Base-by-base conservation (phyloP, 2,113 vertebrate genomes). In the Micronycteris hirsuta region DNA sequence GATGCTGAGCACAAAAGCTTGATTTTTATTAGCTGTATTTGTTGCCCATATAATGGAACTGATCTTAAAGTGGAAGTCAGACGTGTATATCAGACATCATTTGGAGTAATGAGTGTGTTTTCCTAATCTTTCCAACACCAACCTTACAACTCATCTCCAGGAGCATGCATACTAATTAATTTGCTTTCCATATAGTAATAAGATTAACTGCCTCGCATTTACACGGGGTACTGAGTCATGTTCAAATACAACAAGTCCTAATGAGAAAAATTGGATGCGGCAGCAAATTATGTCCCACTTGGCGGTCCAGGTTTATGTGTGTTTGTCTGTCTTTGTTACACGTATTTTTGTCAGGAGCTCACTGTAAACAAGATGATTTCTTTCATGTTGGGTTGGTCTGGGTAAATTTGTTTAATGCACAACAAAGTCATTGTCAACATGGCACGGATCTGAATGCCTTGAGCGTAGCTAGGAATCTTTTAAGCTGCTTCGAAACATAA, bases 111-210 rank as follows among this genome's bases (percentile, higher is more conserved):
- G 97, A 98, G 97, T 98, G 97, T 98, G 94, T 98, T 98, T 98
- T 98, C 95, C 97, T 98, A 97, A 98, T 98, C 98, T 98, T 98
- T 89, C 89, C 98, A 93, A 97, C 94, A 97, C 97, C 97, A 96
- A 98, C 96, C 97, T 98, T 98, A 98, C 98, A 98, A 97, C 97
- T 97, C 98, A 98, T 98, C 98, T 98, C 98, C 97, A 98, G 97
- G 95, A 98, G 97, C 98, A 98, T 98, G 98, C 98, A 99, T 98
- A 98, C 98, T 98, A 98, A 99, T 98, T 98, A 98, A 98, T 98
- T 98, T 98, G 98, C 98, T 98, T 98, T 98, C 98, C 96, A 97
- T 98, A 98, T 97, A 98, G 98, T 98, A 98, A 99, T 98, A 98
- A 98, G 98, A 98, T 98, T 98, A 98, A 98, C 98, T 98, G 96